Evolutionary conservation across 2,797 vertebrate species (phyloP).

Genomic region (Sylvilagus floridanus): DNA sequence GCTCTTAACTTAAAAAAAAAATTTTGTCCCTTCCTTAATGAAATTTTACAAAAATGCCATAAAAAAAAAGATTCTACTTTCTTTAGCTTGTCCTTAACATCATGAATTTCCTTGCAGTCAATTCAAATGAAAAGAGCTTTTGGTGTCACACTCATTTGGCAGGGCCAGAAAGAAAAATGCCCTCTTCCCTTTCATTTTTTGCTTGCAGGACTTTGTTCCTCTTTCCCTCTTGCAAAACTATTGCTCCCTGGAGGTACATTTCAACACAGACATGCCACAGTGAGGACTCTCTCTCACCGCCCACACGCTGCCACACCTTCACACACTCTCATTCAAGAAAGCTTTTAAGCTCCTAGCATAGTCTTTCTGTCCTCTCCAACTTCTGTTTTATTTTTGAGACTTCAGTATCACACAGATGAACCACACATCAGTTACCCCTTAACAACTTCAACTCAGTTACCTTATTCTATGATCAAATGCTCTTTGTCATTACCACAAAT

Average conservation of each 20-base stretch:
- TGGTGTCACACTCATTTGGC: not conserved
- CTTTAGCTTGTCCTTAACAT: not conserved
- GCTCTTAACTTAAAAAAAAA: not conserved
- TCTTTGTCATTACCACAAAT: not conserved
- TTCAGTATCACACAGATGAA: not conserved
- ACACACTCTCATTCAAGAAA: not conserved
- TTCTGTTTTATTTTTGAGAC: not conserved
- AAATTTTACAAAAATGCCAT: no score
- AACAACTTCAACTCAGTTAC: not conserved
- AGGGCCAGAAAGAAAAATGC: not conserved
- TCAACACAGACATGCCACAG: not conserved
- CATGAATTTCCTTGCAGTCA: not conserved
- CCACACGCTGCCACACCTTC: not conserved
- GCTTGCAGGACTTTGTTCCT: not conserved
- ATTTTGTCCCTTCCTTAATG: not conserved
- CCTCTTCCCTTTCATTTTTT: not conserved
- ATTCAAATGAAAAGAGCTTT: not conserved
- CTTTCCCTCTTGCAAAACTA: constrained; percentile 2
- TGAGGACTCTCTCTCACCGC: not conserved
- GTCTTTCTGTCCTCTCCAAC: not conserved
- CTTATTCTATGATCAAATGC: not conserved
- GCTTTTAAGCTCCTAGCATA: not conserved
- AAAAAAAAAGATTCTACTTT: no score
- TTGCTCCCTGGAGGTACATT: not conserved
- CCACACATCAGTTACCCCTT: not conserved